A percentile compares a stretch with the other conserved stretches of the same genome.
phyloP scores from a whole-genome alignment of 2,888 invertebrate species.

The Noctua comes region DNA sequence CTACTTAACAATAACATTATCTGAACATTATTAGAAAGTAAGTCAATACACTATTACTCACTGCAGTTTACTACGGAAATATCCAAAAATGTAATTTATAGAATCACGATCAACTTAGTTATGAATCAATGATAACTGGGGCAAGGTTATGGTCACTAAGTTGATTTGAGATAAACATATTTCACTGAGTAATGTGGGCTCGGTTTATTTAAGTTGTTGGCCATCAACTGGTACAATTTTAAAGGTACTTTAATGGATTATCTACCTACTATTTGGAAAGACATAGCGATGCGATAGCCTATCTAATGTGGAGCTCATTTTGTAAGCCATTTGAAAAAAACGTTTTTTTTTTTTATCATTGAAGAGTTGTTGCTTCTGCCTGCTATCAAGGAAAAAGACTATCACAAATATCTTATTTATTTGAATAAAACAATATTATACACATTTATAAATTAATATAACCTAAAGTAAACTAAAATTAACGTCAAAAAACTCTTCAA shows the following conservation, averaged over 20 bases:
- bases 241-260: slow-evolving; percentile 6
- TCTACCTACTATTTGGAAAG: neutral
- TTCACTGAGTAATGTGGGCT: slow-evolving; percentile 17
- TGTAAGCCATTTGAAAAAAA: too few species aligned
- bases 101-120: neutral
- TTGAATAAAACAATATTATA: too few species aligned
- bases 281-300: neutral
- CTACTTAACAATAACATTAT: neutral
- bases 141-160: slow-evolving; percentile 45
- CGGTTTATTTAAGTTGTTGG: slow-evolving; percentile 8
- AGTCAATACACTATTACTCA: neutral
- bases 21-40: neutral
- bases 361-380: too few species aligned
- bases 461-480: too few species aligned
- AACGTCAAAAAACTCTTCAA: too few species aligned
- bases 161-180: slow-evolving; percentile 24
- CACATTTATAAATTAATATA: too few species aligned
- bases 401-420: too few species aligned
- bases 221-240: slow-evolving; percentile 31
- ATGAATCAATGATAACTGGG: neutral
- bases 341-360: too few species aligned
- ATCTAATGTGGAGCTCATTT: too few species aligned
- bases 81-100: neutral
- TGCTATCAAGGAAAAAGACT: too few species aligned
- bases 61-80: neutral